phyloP scores from a whole-genome alignment of 2,113 vertebrate genomes.

The Myiopsitta monachus region DNA sequence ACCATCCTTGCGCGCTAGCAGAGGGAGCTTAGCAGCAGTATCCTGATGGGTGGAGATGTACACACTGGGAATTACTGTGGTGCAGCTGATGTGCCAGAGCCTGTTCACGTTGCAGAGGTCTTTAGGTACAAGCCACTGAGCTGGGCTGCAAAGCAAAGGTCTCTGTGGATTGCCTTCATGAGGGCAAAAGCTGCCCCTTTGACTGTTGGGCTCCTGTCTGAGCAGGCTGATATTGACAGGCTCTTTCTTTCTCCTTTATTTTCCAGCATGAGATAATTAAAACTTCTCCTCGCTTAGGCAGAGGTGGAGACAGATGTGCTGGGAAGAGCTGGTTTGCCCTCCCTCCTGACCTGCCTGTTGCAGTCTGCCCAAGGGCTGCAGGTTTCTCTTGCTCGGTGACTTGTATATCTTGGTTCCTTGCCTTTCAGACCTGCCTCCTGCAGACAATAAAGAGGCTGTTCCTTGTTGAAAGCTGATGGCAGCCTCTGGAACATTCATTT shows the following conservation, averaged over 20 bases:
- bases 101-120: neutral
- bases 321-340: neutral
- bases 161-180: fast-evolving
- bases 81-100: neutral
- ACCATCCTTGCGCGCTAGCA: too few species aligned
- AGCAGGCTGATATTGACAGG: slow-evolving; percentile 5
- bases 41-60: neutral
- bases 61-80: fast-evolving
- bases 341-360: neutral
- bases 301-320: slow-evolving; percentile 24
- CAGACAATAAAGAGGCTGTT: slow-evolving; percentile 52
- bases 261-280: slow-evolving; percentile 62
- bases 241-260: slow-evolving; percentile 40
- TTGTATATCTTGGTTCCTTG: neutral
- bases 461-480: neutral
- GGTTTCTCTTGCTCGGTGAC: neutral
- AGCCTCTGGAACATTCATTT: slow-evolving; percentile 4
- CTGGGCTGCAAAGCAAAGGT: neutral
- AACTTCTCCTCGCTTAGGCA: slow-evolving; percentile 40
- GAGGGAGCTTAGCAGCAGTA: neutral
- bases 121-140: neutral
- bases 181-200: neutral
- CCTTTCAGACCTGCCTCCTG: neutral
- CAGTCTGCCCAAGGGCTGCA: neutral
- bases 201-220: neutral